These are phyloP conservation scores for Bovichtus diacanthus DNA, from an alignment of 2,797 vertebrate species.

Conservation along the genomic window DNA sequence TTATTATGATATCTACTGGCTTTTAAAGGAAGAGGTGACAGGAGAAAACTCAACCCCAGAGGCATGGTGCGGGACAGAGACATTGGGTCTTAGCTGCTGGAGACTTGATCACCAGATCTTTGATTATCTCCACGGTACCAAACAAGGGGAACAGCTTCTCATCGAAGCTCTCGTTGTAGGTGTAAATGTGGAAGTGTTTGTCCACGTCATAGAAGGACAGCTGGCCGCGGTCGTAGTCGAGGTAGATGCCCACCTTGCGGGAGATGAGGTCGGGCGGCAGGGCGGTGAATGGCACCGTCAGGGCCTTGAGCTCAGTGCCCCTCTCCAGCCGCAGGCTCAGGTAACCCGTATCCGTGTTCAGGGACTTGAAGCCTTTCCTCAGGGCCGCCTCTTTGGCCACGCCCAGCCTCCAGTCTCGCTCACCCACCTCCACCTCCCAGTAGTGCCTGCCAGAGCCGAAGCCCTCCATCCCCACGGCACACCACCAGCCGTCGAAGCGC, in stretches of 20 bases:
- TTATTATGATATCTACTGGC: conserved; percentile 48
- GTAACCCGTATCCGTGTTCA: conserved; percentile 85
- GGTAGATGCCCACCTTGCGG: conserved; percentile 83
- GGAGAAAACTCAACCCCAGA: conserved; percentile 77
- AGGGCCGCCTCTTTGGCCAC: conserved; percentile 85
- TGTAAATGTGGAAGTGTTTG: conserved; percentile 84
- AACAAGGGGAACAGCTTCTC: conserved; percentile 87
- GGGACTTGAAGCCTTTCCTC: conserved; percentile 87
- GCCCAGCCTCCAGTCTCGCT: conserved; percentile 87
- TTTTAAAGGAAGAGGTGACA: conserved; percentile 10
- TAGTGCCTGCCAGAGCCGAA: conserved; percentile 82
- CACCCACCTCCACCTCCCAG: conserved; percentile 88
- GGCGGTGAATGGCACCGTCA: conserved; percentile 85
- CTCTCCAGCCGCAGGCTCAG: conserved; percentile 86
- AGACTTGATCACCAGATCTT: conserved; percentile 85
- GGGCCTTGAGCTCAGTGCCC: conserved; percentile 86
- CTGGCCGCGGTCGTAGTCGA: conserved; percentile 84
- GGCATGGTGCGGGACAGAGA: conserved; percentile 79
- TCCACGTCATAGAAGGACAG: conserved; percentile 87
- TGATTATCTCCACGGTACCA: conserved; percentile 85
- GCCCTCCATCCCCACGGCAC: conserved; percentile 80
- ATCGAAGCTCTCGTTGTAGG: conserved; percentile 83
- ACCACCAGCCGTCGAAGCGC: conserved; percentile 88
- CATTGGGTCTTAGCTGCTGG: conserved; percentile 69
- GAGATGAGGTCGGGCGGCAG: conserved; percentile 82